Base-by-base conservation (phyloP, 2,888 invertebrate species). In the Calameuta pallipes region DNA sequence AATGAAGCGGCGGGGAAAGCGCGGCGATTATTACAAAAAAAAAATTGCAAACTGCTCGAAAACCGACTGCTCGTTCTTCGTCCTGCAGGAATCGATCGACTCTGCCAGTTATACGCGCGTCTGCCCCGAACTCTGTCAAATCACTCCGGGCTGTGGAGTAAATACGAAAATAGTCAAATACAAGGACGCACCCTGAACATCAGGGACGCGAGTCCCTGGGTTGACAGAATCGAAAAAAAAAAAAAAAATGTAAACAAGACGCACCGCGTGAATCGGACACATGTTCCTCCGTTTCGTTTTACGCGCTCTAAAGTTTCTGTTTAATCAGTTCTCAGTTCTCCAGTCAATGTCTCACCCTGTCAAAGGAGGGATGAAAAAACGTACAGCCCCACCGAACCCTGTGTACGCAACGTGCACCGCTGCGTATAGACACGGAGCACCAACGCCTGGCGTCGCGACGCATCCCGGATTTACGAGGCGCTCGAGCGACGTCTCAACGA, bases 221-320 rank as follows among this genome's bases (percentile, higher is more conserved):
- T 23, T 56, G 41, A 23, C 23, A 9, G 41, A 23, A 33, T 71
- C 31, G 15, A 12, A 15, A 30, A 33, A 30, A 70, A 33, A 15
- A 36, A 36, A 15, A 70, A 30, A 33, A 9, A 6, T 23, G 3
- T 30, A 71, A 11, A 34, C 71, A 71, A 71, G 31, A 34, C 71
- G 71, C 71, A 41, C 34, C 76, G 78, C 75, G 80, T 71, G 80
- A 78, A 76, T 41, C 30, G 73, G 79, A 74, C 80, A 78, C 80
- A 75, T 75, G 80, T 75, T 75, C 15, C 71, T 12, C 11, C 13
- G 71, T 12, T 31, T 71, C 71, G 71, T 71, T 71, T 71, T 71
- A 71, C 71, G 31, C 71, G 2, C 31, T 71, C 71, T 31, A 30
- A 15, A 30, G 71, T 71, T 71, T 33, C 71, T 71, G 34, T 71